Evolutionary conservation across 2,113 vertebrate species (phyloP).

Genomic region (Zosterops japonicus): DNA sequence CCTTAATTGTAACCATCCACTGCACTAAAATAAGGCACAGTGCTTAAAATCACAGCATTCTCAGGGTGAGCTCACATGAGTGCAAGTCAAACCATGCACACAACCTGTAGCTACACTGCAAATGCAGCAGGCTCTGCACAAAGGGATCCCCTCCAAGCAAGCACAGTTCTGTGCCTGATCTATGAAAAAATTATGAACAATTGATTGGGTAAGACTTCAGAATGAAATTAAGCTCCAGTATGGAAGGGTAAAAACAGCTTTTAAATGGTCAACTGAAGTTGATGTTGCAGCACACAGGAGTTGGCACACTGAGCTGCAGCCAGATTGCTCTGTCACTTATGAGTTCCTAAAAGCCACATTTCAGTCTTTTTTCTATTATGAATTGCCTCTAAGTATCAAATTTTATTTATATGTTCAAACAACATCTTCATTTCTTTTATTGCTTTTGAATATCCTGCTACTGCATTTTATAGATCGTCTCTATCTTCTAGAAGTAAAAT

Average conservation of each 20-base stretch:
- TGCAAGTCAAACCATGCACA: not conserved
- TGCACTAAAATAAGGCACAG: not conserved
- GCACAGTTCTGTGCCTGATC: not conserved
- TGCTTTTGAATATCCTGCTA: not conserved
- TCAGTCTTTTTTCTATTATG: not conserved
- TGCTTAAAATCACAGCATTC: not conserved
- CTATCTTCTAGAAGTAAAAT: not conserved
- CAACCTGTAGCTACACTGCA: not conserved
- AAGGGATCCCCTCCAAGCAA: not conserved
- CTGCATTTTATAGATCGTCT: not conserved
- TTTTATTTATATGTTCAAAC: not conserved
- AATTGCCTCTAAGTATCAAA: not conserved
- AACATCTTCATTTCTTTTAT: not conserved
- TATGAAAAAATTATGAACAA: not conserved
- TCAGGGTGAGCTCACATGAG: not conserved
- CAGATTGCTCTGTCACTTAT: not conserved
- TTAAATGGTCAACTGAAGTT: not conserved
- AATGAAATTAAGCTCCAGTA: not conserved
- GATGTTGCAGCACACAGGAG: not conserved
- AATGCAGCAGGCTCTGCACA: accelerated
- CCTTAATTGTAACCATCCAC: not conserved
- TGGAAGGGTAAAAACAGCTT: not conserved
- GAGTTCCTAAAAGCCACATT: not conserved
- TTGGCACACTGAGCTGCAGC: not conserved
- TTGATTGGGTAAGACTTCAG: not conserved